Conservation (phyloP, 2,888 invertebrate species). For the Linnaemya tessellans region DNA sequence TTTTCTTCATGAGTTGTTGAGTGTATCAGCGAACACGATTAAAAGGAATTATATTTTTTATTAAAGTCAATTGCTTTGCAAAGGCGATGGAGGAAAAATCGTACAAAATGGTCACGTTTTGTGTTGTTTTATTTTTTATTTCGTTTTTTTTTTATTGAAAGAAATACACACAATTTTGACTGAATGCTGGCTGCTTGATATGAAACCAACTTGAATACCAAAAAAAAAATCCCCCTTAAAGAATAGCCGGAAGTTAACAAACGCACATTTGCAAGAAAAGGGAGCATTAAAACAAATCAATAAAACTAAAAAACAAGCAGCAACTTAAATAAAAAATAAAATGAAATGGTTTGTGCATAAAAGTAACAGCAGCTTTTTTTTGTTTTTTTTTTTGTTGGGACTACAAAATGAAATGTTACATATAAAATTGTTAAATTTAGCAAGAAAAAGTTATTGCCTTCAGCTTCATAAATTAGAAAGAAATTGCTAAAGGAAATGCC, state of each 20-base stretch:
- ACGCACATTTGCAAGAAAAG: neutral
- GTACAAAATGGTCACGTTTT: conserved; percentile 61
- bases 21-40: conserved; percentile 64
- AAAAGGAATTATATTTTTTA: conserved; percentile 34
- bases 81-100: conserved; percentile 13
- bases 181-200: conserved; percentile 10
- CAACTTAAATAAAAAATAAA: neutral
- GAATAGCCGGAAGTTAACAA: conserved; percentile 21
- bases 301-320: conserved; percentile 17
- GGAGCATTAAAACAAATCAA: conserved; percentile 22
- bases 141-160: conserved; percentile 3
- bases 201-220: neutral
- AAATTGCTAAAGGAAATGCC: conserved; percentile 20
- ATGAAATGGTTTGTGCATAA: conserved; percentile 28
- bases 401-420: conserved; percentile 62
- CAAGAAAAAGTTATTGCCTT: conserved; percentile 59
- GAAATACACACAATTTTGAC: conserved; percentile 21
- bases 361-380: conserved; percentile 13
- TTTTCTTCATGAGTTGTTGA: conserved; percentile 73
- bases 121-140: neutral
- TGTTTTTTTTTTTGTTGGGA: conserved; percentile 23
- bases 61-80: conserved; percentile 2
- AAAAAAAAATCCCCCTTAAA: neutral
- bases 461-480: conserved; percentile 47
- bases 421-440: conserved; percentile 67